A percentile compares a stretch with the other conserved stretches of the same genome.
Evolutionary conservation across 2,113 vertebrate species (phyloP).

Genomic region (Polypterus bichir): DNA sequence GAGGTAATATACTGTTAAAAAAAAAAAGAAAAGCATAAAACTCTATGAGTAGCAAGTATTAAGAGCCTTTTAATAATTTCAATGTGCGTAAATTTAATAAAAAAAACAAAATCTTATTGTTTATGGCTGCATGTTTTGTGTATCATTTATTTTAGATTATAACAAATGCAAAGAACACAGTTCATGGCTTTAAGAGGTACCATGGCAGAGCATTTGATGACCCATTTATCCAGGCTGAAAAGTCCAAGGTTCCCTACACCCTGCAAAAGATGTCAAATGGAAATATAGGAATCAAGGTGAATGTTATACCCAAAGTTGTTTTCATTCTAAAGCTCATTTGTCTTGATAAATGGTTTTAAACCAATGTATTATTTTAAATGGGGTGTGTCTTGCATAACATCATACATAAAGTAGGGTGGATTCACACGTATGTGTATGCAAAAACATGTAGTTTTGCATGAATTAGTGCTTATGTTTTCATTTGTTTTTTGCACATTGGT

Average conservation of each 20-base stretch:
- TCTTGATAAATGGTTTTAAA: too few species aligned
- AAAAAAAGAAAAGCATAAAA: not conserved
- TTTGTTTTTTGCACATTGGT: too few species aligned
- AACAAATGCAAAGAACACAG: slow-evolving; percentile 85
- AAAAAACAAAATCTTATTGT: not conserved
- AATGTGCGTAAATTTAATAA: not conserved
- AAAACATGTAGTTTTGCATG: too few species aligned
- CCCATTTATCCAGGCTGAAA: slow-evolving; percentile 73
- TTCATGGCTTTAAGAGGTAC: slow-evolving; percentile 88
- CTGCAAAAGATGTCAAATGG: slow-evolving; percentile 81
- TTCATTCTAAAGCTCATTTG: too few species aligned
- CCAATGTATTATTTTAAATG: too few species aligned
- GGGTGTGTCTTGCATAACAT: too few species aligned
- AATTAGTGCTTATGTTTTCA: too few species aligned
- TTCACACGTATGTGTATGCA: too few species aligned
- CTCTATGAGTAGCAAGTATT: not conserved
- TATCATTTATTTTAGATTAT: slow-evolving; percentile 54
- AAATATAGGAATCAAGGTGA: slow-evolving; percentile 75
- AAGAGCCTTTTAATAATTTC: not conserved
- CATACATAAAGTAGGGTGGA: too few species aligned
- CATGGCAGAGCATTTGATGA: slow-evolving; percentile 82
- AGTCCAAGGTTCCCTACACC: slow-evolving; percentile 70
- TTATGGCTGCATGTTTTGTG: not conserved
- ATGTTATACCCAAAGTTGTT: not conserved
- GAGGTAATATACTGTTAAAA: not conserved